Conservation (phyloP, 2,113 vertebrate species). For the Pyxicephalus adspersus region DNA sequence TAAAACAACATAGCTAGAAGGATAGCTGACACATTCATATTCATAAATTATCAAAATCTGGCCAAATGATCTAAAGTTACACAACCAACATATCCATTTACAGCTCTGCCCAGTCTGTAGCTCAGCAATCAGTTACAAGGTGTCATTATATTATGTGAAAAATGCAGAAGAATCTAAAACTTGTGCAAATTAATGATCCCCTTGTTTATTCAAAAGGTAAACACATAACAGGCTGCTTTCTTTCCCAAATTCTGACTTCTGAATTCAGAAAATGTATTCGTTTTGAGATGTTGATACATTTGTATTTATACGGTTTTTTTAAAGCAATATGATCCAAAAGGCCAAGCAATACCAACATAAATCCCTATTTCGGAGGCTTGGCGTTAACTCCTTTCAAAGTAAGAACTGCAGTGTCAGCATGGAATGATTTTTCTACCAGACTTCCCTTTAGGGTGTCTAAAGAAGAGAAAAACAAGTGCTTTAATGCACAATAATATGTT, state of each 20-base stretch:
- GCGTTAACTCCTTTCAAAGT: no score
- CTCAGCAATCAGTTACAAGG: neutral
- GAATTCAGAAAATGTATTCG: neutral
- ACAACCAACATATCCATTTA: neutral
- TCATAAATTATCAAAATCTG: conserved; percentile 3
- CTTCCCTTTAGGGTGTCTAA: no score
- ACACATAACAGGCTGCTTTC: neutral
- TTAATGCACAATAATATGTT: no score
- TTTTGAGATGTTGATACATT: neutral
- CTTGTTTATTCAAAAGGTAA: conserved; percentile 7
- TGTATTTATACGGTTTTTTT: no score
- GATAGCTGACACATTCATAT: neutral
- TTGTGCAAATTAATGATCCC: conserved; percentile 14
- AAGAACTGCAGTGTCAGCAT: no score
- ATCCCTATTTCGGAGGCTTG: no score
- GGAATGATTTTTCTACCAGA: no score
- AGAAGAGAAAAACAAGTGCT: no score
- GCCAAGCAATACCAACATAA: no score
- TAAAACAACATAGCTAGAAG: neutral
- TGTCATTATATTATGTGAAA: conserved; percentile 32
- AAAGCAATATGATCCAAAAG: no score
- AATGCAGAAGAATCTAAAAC: neutral
- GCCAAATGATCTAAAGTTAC: conserved; percentile 5
- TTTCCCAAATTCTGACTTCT: neutral
- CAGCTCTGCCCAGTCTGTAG: neutral